Base-by-base conservation (phyloP, 1,140 invertebrate genomes). In the Nomia melanderi region DNA sequence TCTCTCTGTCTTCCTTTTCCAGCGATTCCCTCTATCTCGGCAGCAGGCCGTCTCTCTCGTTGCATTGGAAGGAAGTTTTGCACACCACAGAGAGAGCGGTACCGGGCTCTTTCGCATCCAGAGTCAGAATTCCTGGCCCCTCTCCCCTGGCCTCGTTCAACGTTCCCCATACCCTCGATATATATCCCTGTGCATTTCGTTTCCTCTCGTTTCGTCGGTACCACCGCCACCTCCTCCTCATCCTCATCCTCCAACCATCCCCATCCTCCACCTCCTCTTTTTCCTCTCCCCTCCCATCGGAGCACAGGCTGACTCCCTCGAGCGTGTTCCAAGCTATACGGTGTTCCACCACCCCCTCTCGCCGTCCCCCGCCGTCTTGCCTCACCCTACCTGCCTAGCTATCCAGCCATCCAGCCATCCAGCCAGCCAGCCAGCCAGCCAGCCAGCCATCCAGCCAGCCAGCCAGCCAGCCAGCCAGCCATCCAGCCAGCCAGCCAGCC, bases 21-120 rank as follows among this genome's bases (percentile, higher is more conserved):
- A 17, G 27, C 41, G 11, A n/a, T 23, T 29, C 47, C 17, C 50
- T 47, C n/a, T n/a, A n/a, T n/a, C n/a, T n/a, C n/a, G n/a, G n/a
- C n/a, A n/a, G n/a, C n/a, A n/a, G n/a, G 20, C 33, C 72, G 62
- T 62, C 23, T n/a, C 66, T 77, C 78, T 56, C 74, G 80, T 56
- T 84, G 83, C 78, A 81, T 81, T 75, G 73, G 78, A 66, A 84
- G 83, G 78, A 84, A 84, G 83, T 84, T 84, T 84, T 77, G 83
- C 83, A 84, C 82, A 81, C 79, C 79, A 75, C 81, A 83, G 83
- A 81, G 72, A 63, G 78, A 80, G 77, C 81, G 67, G 78, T 59
- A 69, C 71, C 69, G 71, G 60, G 77, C 78, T 76, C 79, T 76
- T 76, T 83, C 81, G 77, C 78, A 84, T 81, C 82, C 78, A 83